Evolutionary conservation across 2,113 vertebrate genomes (phyloP).

Genomic region (Syrrhaptes paradoxus): DNA sequence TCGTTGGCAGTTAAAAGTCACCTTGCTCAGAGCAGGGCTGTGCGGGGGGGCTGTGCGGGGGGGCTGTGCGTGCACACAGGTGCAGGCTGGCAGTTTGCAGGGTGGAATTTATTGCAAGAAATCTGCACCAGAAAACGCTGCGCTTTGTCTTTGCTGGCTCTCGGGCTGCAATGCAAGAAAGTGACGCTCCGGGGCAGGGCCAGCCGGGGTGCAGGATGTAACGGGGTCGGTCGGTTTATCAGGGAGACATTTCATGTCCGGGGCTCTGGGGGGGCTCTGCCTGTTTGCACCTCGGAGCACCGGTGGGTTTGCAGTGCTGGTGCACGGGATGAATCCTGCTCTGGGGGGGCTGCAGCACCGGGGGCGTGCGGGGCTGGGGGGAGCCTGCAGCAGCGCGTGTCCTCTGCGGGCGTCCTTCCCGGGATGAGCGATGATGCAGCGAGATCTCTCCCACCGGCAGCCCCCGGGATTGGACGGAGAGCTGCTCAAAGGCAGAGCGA

Average conservation of each 20-base stretch:
- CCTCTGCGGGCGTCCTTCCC: conserved; percentile 7
- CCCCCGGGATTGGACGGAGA: background rate
- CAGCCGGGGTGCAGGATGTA: background rate
- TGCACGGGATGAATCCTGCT: too few species aligned
- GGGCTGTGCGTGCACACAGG: background rate
- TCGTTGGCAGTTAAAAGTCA: background rate
- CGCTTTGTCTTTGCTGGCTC: background rate
- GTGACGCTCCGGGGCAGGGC: background rate
- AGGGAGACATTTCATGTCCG: accelerated
- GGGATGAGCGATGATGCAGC: conserved; percentile 45
- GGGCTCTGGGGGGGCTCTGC: background rate
- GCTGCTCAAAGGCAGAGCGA: conserved; percentile 33
- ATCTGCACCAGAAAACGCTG: background rate
- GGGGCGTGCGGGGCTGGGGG: too few species aligned
- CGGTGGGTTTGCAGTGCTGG: background rate
- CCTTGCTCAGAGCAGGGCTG: background rate
- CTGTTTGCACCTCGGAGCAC: background rate
- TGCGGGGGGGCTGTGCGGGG: background rate
- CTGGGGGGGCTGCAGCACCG: too few species aligned
- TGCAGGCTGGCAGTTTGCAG: background rate
- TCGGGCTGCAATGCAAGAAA: background rate
- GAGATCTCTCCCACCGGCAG: conserved; percentile 17
- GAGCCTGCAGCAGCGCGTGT: background rate
- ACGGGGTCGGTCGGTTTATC: background rate
- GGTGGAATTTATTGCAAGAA: background rate